Percentiles rank a stretch among this genome's conserved stretches.
Evolutionary conservation across 2,888 invertebrate genomes (phyloP).

Genomic region (Pristionchus fissidentatus): DNA sequence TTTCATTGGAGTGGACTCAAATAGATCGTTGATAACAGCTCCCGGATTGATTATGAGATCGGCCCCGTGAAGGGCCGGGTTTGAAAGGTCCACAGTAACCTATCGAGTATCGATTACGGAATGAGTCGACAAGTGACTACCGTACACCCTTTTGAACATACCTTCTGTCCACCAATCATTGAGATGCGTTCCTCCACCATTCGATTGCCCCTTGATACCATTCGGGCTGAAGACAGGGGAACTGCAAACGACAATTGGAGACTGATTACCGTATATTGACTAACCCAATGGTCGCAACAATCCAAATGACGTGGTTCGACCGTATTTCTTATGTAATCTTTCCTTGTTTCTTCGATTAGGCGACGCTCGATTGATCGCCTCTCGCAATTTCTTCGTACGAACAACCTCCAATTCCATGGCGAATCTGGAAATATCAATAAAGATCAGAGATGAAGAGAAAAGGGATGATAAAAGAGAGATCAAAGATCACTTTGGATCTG

Average conservation of each 20-base stretch:
- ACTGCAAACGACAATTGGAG: neutral
- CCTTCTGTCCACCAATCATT: conserved; percentile 37
- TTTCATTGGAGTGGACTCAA: neutral
- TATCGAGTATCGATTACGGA: neutral
- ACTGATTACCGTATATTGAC: neutral
- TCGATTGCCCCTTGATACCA: conserved; percentile 11
- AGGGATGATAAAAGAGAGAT: neutral
- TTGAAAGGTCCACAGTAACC: conserved; percentile 38
- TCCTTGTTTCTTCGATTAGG: neutral
- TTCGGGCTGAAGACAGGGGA: conserved; percentile 13
- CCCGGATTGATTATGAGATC: conserved; percentile 47
- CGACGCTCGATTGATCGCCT: neutral
- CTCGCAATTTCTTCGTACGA: conserved; percentile 36
- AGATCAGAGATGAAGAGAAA: neutral
- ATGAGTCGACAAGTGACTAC: neutral
- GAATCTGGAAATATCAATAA: conserved; percentile 18
- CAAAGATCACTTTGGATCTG: neutral
- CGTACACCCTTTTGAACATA: neutral
- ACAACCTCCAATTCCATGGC: conserved; percentile 41
- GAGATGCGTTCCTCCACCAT: conserved; percentile 24
- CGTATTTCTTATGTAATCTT: conserved; percentile 20
- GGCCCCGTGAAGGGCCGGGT: conserved; percentile 39
- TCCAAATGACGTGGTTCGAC: neutral
- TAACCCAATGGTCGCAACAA: neutral
- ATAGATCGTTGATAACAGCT: conserved; percentile 33